Percentiles rank a stretch among this genome's conserved stretches.
Evolutionary conservation across 2,113 vertebrate genomes (phyloP).

Genomic region (Cynocephalus volans): DNA sequence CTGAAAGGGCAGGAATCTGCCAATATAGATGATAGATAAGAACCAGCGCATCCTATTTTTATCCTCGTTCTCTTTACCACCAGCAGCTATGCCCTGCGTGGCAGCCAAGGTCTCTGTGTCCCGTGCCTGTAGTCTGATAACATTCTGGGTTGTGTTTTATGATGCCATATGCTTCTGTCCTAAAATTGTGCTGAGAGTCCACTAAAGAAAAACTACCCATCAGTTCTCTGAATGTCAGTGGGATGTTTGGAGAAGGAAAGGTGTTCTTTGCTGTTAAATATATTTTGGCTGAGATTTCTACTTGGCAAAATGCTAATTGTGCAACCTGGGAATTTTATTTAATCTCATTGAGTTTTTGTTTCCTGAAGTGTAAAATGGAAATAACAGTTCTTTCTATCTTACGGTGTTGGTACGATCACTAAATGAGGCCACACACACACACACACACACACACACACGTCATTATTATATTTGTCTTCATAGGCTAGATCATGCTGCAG

Average conservation of each 20-base stretch:
- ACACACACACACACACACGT: background rate
- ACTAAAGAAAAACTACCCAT: conserved; percentile 64
- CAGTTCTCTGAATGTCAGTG: conserved; percentile 33
- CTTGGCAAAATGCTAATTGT: conserved; percentile 56
- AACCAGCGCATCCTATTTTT: conserved; percentile 57
- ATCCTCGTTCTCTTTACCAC: conserved; percentile 63
- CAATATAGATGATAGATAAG: conserved; percentile 30
- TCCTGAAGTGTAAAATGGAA: conserved; percentile 54
- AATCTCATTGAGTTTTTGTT: conserved; percentile 38
- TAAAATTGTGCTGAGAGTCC: conserved; percentile 79
- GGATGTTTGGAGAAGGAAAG: background rate
- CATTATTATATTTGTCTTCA: background rate
- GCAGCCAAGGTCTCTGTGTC: conserved; percentile 82
- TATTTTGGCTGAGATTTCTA: conserved; percentile 52
- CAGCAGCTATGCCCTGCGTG: conserved; percentile 67
- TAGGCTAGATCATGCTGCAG: background rate
- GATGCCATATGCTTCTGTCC: conserved; percentile 79
- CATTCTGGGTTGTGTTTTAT: conserved; percentile 81
- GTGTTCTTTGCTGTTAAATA: background rate
- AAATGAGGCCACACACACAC: background rate
- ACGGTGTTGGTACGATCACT: background rate
- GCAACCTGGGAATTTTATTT: conserved; percentile 26
- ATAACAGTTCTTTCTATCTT: conserved; percentile 1
- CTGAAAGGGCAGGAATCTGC: conserved; percentile 21
- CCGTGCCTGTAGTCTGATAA: conserved; percentile 77